phyloP scores from a whole-genome alignment of 2,797 vertebrate species.

The Smutsia temminckii region DNA sequence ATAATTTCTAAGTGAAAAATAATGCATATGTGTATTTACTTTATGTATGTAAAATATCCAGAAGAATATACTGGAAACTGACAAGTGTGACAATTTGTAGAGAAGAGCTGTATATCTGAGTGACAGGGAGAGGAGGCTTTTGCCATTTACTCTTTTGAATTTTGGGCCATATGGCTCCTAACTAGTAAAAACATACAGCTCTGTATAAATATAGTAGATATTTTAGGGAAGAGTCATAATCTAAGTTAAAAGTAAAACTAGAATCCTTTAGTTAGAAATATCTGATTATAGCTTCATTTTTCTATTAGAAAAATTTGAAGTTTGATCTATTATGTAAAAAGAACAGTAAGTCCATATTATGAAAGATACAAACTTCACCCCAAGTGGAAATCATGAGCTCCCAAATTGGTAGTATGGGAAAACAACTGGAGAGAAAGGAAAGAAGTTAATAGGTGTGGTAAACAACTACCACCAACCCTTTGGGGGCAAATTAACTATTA shows the following conservation, averaged over 20 bases:
- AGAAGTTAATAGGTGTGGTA: neutral
- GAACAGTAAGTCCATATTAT: neutral
- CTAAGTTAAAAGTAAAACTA: neutral
- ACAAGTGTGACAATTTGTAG: neutral
- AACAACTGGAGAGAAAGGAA: neutral
- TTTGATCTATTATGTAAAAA: neutral
- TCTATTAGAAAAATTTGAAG: neutral
- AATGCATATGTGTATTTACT: neutral
- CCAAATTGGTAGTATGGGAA: neutral
- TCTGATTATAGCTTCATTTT: neutral
- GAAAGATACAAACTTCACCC: conserved; percentile 20
- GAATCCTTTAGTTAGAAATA: neutral
- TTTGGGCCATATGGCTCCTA: neutral
- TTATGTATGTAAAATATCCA: neutral
- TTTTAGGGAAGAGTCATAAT: neutral
- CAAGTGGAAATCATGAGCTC: neutral
- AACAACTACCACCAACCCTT: neutral
- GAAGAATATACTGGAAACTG: neutral
- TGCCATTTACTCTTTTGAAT: neutral
- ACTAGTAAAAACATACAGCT: neutral
- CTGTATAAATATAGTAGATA: neutral
- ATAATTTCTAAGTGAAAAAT: conserved; percentile 18
- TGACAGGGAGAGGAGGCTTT: neutral
- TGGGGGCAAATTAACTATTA: neutral
- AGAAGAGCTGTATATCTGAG: neutral